Base-by-base conservation (phyloP, 1,140 invertebrate species). In the Periplaneta americana region DNA sequence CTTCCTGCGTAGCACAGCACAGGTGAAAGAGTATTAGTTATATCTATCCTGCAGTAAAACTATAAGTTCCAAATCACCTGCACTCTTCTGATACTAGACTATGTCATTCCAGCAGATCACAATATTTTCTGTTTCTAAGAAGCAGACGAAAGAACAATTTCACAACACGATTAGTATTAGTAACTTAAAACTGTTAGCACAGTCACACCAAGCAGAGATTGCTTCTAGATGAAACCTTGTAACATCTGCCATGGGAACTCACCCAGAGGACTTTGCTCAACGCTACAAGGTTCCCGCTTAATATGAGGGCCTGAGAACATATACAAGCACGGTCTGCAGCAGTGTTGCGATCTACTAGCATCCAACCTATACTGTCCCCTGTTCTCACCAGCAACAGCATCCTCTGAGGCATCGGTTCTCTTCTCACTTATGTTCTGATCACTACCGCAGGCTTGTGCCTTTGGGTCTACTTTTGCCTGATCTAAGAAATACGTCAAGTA, bases 261-360 rank as follows among this genome's bases (percentile, higher is more conserved):
- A 85, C 85, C 85, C 84, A 85, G 82, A 33, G 83, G 83, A 81
- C 80, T 82, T 74, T 81, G 37, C n/a, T 83, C 81, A 39, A 84
- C 18, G 28, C 80, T 82, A 81, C 82, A 84, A 32, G 80, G 75
- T 80, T 81, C 77, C 57, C 83, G 80, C 77, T 37, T 82, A 28
- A 79, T 57, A 35, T 83, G 48, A 34, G 80, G 77, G 35, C 39
- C 77, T 17, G 48, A 66, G 48, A n/a, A 66, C 48, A 66, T n/a
- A 66, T 66, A 66, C 48, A 66, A 66, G 48, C 22, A 66, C 28
- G 48, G n/a, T 66, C n/a, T 66, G 48, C 22, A n/a, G 48, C 48
- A 66, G 22, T 66, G 48, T 22, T 66, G 48, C 48, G 22, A 66
- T 66, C 48, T 66, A 66, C n/a, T 66, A 66, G n/a, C 48, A 66